Base-by-base conservation (phyloP, 1,140 invertebrate genomes). In the Pinna nobilis region DNA sequence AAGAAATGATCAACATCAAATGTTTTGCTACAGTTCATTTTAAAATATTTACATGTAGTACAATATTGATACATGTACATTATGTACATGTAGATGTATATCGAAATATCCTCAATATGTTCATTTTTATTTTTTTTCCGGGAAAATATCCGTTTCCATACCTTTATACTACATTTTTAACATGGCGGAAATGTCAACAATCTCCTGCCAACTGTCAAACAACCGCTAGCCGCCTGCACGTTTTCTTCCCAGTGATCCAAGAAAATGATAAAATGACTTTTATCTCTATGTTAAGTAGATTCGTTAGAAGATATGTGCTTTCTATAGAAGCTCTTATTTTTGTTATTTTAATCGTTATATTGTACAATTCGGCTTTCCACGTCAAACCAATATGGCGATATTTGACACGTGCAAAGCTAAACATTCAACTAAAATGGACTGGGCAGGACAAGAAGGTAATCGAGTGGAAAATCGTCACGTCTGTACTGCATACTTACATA, bases 291-390 rank as follows among this genome's bases (percentile, higher is more conserved):
- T 47, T 76, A 11, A 81, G 76, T 35, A 65, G 81, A 39, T 83
- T 79, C 74, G 51, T 78, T 7, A 74, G 79, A 23, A 57, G 76
- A 20, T 85, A 85, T 70, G 33, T 84, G 28, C 78, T 85, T 9
- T 79, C 76, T 30, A 70, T 81, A 51, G 84, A 85, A 67, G 77
- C 77, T 4, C 65, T 85, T 33, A 50, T 85, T 11, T 49, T 81
- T 0, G 44, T 61, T 9, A 41, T 82, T 35, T 44, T 85, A 6
- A n/a, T 84, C 32, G 51, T 85, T 0, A 51, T 85, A 37, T 20
- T 85, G 23, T 85, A 85, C 71, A 82, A 85, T 60, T 81, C 82
- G 0, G 33, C 80, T 11, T 65, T 76, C 25, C 80, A 83, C 53
- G 70, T 82, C 25, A 68, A 74, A 49, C 81, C 83, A 23, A 66